These are phyloP conservation scores for Calidris pygmaea DNA, from an alignment of 2,113 vertebrate species.

Conservation along the genomic window DNA sequence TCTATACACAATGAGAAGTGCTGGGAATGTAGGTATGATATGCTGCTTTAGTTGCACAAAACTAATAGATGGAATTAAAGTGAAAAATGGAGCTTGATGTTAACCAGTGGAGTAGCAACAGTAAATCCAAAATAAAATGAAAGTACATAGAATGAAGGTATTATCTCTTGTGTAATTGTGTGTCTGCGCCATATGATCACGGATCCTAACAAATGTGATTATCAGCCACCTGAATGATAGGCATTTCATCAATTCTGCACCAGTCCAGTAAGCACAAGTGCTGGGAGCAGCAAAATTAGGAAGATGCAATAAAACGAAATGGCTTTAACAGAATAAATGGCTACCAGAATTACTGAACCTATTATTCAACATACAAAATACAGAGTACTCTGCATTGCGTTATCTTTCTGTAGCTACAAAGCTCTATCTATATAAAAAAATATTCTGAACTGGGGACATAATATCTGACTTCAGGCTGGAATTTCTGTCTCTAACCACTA, in stretches of 20 bases:
- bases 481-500: background rate
- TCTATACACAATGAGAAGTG: background rate
- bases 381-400: background rate
- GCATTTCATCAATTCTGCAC: background rate
- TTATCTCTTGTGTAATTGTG: background rate
- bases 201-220: background rate
- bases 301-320: slow-evolving; percentile 17
- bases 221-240: background rate
- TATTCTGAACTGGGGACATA: background rate
- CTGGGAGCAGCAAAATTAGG: background rate
- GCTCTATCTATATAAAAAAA: background rate
- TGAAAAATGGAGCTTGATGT: background rate
- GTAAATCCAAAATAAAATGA: background rate
- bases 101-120: background rate
- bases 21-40: background rate
- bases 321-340: background rate
- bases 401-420: background rate
- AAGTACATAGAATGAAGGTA: background rate
- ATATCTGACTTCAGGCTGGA: background rate
- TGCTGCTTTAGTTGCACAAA: background rate
- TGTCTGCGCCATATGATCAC: background rate
- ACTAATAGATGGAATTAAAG: background rate
- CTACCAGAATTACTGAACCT: background rate
- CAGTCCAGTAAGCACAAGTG: background rate
- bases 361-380: background rate